Percentiles rank a stretch among this genome's conserved stretches.
Evolutionary conservation across 2,113 vertebrate genomes (phyloP).

Genomic region (Pantherophis guttatus): DNA sequence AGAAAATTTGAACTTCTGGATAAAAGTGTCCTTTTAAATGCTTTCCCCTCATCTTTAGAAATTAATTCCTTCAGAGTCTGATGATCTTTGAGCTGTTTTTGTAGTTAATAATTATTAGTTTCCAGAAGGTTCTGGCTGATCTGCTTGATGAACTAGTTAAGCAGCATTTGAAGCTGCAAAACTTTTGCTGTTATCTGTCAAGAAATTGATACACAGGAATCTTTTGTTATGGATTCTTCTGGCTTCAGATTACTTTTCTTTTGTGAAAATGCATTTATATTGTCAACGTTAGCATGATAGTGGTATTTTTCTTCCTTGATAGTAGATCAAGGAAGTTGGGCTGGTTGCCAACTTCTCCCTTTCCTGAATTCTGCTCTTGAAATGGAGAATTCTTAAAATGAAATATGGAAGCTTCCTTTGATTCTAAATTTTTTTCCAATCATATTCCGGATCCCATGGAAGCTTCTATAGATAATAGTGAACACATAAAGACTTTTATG

Average conservation of each 20-base stretch:
- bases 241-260: constrained; percentile 21
- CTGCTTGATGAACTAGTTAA: constrained; percentile 6
- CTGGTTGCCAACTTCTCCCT: neutral
- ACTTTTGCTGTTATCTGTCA: neutral
- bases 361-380: neutral
- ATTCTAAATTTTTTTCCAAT: neutral
- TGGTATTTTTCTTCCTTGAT: neutral
- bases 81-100: neutral
- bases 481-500: neutral
- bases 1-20: neutral
- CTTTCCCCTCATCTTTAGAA: neutral
- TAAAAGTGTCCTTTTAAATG: neutral
- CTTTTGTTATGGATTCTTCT: constrained; percentile 32
- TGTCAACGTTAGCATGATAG: neutral
- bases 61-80: neutral
- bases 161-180: constrained; percentile 6
- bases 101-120: constrained; percentile 24
- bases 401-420: neutral
- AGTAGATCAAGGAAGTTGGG: no score
- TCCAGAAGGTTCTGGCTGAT: neutral
- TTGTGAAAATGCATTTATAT: constrained; percentile 17
- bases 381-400: no score
- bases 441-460: neutral
- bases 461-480: neutral
- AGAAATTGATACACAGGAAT: constrained; percentile 22